These are phyloP conservation scores for Coregonus ussuriensis DNA, from an alignment of 2,797 vertebrate genomes.

Conservation along the genomic window DNA sequence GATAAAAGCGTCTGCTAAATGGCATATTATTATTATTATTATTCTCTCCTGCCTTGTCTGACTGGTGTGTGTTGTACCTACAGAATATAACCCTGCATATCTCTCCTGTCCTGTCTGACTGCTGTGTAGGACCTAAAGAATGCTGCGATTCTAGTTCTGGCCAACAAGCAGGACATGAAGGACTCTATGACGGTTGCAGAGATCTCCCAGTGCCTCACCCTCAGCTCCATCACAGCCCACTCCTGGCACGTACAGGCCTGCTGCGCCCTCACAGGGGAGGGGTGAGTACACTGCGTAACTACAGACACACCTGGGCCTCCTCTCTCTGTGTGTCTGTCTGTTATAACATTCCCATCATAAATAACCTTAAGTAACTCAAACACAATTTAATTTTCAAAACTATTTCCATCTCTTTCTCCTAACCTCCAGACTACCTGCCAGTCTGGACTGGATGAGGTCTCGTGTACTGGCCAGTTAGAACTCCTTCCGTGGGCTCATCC, in stretches of 20 bases:
- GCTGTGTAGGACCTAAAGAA: slow-evolving; percentile 76
- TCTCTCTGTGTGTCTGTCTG: not conserved
- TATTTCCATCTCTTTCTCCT: not conserved
- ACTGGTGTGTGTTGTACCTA: not conserved
- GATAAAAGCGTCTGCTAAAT: too few relatives aligned
- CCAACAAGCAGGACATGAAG: slow-evolving; percentile 88
- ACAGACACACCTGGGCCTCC: not conserved
- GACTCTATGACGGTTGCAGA: slow-evolving; percentile 81
- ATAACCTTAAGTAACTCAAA: not conserved
- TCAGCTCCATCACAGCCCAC: slow-evolving; percentile 80
- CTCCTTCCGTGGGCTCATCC: not conserved
- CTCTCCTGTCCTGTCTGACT: too few relatives aligned
- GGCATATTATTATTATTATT: too few relatives aligned
- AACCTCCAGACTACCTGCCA: slow-evolving; percentile 78
- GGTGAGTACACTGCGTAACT: slow-evolving; percentile 69
- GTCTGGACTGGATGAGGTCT: slow-evolving; percentile 86
- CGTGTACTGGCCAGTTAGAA: slow-evolving; percentile 71
- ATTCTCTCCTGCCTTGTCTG: too few relatives aligned
- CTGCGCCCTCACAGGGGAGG: slow-evolving; percentile 85
- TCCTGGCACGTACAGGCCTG: slow-evolving; percentile 87
- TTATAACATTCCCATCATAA: not conserved
- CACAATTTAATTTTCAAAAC: not conserved
- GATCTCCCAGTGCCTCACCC: slow-evolving; percentile 81
- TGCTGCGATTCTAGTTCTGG: slow-evolving; percentile 81
- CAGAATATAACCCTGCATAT: too few relatives aligned